Base-by-base conservation (phyloP, 2,797 vertebrate species). In the Dicrostonyx torquatus region DNA sequence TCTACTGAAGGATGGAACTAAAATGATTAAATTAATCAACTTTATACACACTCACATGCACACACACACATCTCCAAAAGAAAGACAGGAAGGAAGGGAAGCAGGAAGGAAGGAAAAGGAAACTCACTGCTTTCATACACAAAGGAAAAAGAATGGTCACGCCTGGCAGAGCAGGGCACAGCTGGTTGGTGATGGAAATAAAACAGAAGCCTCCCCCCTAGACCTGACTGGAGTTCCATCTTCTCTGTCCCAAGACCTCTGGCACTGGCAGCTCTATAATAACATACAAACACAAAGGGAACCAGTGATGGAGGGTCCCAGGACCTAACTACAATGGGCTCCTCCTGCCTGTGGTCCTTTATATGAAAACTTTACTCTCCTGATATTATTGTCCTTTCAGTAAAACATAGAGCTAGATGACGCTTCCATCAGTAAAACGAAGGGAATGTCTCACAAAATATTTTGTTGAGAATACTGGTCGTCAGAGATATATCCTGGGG, bases 391-490 rank as follows among this genome's bases (percentile, higher is more conserved):
- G 29, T 80, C 64, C 60, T 82, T 17, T 87, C 14, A 5, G 48
- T 70, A 58, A 87, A 92, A 83, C n/a, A 11, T 8, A 34, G n/a
- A 96, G 17, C 82, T 0, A 26, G 31, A 89, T 53, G 62, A 73
- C 31, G 87, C 60, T 88, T 58, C 87, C 43, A 34, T 88, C 40
- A 48, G 55, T 68, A 55, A 94, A 82, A 91, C 85, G 62, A 80
- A 87, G 60, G 83, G 22, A 92, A 31, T n/a, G 37, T 40, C 80
- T 97, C 48, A n/a, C 78, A 79, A 93, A 92, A 79, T 86, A 93
- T 66, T 92, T 86, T 91, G 13, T 77, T 95, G 55, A 31, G 48
- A 87, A 96, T 94, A 76, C 26, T 83, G 40, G 40, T 92, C 37
- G 83, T 58, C 79, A 82, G 64, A 70, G 37, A 87, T 70, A 62